These are phyloP conservation scores for Rhogogaster chlorosoma DNA, from an alignment of 2,888 invertebrate species.

Conservation along the genomic window DNA sequence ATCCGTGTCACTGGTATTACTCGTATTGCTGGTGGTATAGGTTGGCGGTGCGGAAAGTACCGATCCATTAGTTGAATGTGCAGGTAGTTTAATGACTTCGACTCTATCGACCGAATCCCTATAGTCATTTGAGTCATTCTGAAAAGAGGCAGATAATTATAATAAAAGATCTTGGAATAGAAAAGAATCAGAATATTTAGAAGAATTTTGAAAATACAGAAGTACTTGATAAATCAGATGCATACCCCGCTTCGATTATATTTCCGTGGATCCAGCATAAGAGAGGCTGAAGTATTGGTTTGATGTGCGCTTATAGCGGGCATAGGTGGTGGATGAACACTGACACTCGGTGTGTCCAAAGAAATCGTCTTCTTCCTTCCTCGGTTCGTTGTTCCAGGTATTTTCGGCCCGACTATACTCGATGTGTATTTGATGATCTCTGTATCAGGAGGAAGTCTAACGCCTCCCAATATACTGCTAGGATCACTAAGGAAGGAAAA, in stretches of 20 bases:
- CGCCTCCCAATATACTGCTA: constrained; percentile 90
- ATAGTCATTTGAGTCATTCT: constrained; percentile 72
- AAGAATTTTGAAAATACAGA: background rate
- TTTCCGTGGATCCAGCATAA: constrained; percentile 79
- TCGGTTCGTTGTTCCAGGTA: constrained; percentile 90
- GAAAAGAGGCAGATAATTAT: constrained; percentile 28
- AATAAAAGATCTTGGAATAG: background rate
- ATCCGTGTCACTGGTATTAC: constrained; percentile 83
- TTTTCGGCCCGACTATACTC: constrained; percentile 91
- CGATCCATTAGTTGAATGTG: constrained; percentile 77
- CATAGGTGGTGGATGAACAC: constrained; percentile 79
- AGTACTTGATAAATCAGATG: background rate
- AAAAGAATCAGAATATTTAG: background rate
- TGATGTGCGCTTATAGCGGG: constrained; percentile 72
- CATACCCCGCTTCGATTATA: constrained; percentile 70
- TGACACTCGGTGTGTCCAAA: constrained; percentile 86
- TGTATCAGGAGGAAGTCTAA: constrained; percentile 92
- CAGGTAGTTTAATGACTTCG: constrained; percentile 90
- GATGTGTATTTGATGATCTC: constrained; percentile 95
- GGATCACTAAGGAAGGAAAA: constrained; percentile 83
- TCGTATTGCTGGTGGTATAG: constrained; percentile 78
- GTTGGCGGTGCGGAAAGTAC: constrained; percentile 78
- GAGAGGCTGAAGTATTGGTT: constrained; percentile 69
- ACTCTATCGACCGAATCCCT: constrained; percentile 83
- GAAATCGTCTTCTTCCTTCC: constrained; percentile 95